Evolutionary conservation across 2,888 invertebrate genomes (phyloP), one percentile per base, ranked within the genome.

Genomic region (Macrosiphum euphorbiae): DNA sequence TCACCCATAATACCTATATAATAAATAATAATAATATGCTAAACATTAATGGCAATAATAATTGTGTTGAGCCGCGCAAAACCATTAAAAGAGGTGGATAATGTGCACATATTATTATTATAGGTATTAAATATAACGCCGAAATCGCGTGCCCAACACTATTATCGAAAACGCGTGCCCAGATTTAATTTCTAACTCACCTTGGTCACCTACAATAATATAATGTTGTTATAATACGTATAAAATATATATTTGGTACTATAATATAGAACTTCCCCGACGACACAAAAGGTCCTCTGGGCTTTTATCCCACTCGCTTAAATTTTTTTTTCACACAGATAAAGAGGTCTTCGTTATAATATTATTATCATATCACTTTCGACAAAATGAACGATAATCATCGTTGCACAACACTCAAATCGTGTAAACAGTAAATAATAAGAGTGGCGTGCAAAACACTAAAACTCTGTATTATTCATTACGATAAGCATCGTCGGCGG

Each of bases 401-500:
- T 58, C 8, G 58, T 58, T 8, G 26, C 35, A 78, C 8, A 78
- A 78, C 35, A 35, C 78, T 78, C 8, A 20, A 78, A 78, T 35
- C 35, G 78, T 78, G 78, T 78, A 78, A 78, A 78, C 35, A 78
- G 7, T 78, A 78, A 78, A 78, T 35, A 35, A 35, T 78, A 35
- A 2, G 35, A 2, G 13, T 78, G 20, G 35, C 35, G 78, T 35
- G 78, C 78, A 78, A 78, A 78, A 78, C 35, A 78, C 78, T 78
- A 35, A 78, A 78, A 78, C 35, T 78, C 78, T 78, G 35, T 78
- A 78, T 78, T 78, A 78, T 78, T 78, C 78, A 78, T 78, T 20
- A 78, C 78, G 78, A 78, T 78, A 78, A 78, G 78, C 35, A 78
- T 78, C 78, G 78, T 78, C 78, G 78, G 35, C 35, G 3, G 20